phyloP scores from a whole-genome alignment of 2,113 vertebrate genomes.

The Eulemur macaco region DNA sequence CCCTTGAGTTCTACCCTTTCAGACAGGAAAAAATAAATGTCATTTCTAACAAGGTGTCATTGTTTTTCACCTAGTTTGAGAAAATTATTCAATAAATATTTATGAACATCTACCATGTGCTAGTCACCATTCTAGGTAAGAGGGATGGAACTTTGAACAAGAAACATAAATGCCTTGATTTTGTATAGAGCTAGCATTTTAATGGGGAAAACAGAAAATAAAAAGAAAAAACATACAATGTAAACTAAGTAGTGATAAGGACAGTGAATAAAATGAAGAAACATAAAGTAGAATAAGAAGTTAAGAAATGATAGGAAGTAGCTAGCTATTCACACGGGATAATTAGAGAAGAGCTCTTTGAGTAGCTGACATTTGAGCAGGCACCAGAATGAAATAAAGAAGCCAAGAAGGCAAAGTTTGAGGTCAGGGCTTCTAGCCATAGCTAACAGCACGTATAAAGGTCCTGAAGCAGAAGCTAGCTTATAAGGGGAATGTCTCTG shows the following conservation, averaged over 20 bases:
- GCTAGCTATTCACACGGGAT: neutral
- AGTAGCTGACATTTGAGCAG: neutral
- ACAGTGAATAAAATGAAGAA: neutral
- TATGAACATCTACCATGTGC: neutral
- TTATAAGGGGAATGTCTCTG: neutral
- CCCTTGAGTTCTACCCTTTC: neutral
- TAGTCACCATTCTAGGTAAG: neutral
- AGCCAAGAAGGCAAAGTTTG: neutral
- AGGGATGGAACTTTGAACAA: neutral
- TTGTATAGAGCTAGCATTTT: neutral
- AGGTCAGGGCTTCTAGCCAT: fast-evolving
- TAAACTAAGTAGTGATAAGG: neutral
- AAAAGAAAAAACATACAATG: neutral
- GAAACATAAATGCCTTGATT: neutral
- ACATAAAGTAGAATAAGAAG: neutral
- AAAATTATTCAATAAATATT: neutral
- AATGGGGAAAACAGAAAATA: neutral
- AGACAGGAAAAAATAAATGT: neutral
- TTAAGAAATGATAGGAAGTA: neutral
- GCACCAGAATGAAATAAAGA: neutral
- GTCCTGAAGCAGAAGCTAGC: neutral
- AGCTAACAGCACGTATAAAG: neutral
- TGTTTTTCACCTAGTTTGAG: neutral
- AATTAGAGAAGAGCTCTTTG: neutral
- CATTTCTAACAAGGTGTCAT: neutral